Conservation (phyloP, 1,140 invertebrate species). For the Conus betulinus region DNA sequence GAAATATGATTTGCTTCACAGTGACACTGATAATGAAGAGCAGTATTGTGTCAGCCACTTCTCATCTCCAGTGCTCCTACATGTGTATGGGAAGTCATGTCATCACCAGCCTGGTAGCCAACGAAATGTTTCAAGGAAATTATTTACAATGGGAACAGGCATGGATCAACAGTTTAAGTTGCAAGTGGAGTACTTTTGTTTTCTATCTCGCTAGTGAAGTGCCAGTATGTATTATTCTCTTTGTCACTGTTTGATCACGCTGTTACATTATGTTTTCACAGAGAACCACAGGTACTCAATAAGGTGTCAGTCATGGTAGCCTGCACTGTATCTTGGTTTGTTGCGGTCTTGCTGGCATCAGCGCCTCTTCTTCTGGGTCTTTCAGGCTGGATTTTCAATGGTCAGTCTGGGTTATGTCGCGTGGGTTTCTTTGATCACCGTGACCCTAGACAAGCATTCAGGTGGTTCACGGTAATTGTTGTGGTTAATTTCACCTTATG, state of each 20-base stretch:
- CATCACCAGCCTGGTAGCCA: constrained; percentile 14
- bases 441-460: neutral
- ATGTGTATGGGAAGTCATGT: constrained; percentile 34
- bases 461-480: neutral
- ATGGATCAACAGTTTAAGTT: constrained; percentile 24
- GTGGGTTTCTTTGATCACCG: neutral
- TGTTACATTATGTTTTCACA: neutral
- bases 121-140: constrained; percentile 53
- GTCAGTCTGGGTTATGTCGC: constrained; percentile 13
- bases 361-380: constrained; percentile 24
- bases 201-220: constrained; percentile 34
- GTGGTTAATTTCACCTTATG: neutral
- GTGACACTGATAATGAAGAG: neutral
- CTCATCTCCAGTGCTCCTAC: constrained; percentile 40
- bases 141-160: constrained; percentile 20
- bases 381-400: constrained; percentile 46
- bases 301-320: neutral
- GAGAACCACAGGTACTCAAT: neutral
- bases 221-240: constrained; percentile 20
- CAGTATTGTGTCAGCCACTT: constrained; percentile 46
- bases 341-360: neutral
- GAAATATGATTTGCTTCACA: constrained; percentile 42
- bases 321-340: constrained; percentile 17
- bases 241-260: constrained; percentile 54
- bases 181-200: constrained; percentile 28